Conservation (phyloP, 1,140 invertebrate species). For the Thaumatotibia leucotreta region DNA sequence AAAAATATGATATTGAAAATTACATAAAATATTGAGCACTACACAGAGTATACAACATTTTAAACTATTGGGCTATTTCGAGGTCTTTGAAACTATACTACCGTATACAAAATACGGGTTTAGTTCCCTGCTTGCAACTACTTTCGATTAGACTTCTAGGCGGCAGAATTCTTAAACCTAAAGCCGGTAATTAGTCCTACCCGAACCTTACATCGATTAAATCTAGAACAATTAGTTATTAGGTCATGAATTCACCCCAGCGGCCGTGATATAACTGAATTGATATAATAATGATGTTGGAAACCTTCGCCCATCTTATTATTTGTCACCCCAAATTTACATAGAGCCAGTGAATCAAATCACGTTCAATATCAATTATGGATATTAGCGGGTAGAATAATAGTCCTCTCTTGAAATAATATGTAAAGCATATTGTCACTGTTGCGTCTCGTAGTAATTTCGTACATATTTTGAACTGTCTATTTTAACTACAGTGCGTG, state of each 20-base stretch:
- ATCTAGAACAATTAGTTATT: neutral
- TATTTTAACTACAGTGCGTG: too few species aligned
- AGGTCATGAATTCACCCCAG: neutral
- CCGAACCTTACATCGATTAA: neutral
- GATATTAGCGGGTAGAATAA: neutral
- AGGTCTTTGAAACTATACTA: too few species aligned
- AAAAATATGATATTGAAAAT: too few species aligned
- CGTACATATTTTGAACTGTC: too few species aligned
- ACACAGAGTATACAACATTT: too few species aligned
- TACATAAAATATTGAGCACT: too few species aligned
- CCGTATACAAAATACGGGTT: too few species aligned
- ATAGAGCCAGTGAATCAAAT: neutral
- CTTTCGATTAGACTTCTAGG: too few species aligned
- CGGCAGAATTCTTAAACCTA: too few species aligned
- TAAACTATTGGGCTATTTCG: too few species aligned
- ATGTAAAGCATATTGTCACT: neutral
- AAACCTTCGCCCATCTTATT: neutral
- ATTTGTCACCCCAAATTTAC: neutral
- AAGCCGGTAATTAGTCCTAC: neutral
- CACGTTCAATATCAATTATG: neutral
- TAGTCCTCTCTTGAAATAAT: neutral
- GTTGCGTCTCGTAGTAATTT: too few species aligned
- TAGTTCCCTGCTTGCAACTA: too few species aligned
- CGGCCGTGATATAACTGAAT: neutral
- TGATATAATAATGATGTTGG: neutral